phyloP scores from a whole-genome alignment of 37 sponge, comb jelly and placozoan species.

The Chondrosia reniformis region DNA sequence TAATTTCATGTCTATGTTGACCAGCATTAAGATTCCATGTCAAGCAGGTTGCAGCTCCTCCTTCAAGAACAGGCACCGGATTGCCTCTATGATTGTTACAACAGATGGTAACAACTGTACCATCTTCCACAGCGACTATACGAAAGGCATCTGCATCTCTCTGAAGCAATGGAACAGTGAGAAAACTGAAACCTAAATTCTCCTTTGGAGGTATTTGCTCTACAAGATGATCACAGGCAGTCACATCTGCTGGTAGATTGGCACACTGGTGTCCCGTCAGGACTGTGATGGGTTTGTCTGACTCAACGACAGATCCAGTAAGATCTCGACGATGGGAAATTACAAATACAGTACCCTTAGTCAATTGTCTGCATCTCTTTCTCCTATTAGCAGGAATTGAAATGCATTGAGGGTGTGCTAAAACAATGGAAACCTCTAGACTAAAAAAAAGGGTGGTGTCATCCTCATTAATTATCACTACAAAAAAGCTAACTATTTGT shows the following conservation, averaged over 20 bases:
- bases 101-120: constrained; percentile 24
- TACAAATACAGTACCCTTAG: background rate
- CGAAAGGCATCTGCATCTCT: constrained; percentile 30
- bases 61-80: background rate
- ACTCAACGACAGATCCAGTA: constrained; percentile 32
- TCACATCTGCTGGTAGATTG: constrained; percentile 16
- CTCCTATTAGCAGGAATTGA: background rate
- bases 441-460: constrained; percentile 12
- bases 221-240: constrained; percentile 54
- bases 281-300: constrained; percentile 27
- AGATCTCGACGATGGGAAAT: background rate
- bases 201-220: constrained; percentile 49
- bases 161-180: constrained; percentile 4
- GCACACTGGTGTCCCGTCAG: constrained; percentile 41
- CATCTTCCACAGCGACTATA: constrained; percentile 16
- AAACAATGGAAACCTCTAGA: background rate
- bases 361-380: background rate
- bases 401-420: background rate
- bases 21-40: background rate
- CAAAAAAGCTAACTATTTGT: background rate
- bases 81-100: constrained; percentile 6
- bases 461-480: constrained; percentile 27
- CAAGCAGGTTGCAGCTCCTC: background rate
- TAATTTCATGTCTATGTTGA: background rate
- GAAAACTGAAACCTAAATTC: constrained; percentile 21